Evolutionary conservation across 2,888 invertebrate species (phyloP).

Genomic region (Elgonia sp.): DNA sequence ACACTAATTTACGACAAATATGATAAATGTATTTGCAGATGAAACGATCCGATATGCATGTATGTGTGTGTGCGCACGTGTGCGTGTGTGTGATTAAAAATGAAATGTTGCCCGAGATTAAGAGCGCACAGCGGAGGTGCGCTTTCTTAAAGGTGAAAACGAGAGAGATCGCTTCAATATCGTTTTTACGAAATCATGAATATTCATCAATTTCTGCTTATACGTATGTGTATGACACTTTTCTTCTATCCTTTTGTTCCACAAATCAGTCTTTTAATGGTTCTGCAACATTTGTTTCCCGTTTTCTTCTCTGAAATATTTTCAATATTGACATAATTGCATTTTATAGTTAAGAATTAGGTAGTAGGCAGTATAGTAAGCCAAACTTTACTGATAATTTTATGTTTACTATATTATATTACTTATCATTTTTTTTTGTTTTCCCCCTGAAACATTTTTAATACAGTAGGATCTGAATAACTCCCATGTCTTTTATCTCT

Average conservation of each 20-base stretch:
- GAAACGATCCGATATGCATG: constrained; percentile 58
- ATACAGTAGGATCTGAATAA: too few species aligned
- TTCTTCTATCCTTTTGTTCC: not conserved
- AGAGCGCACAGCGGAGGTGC: constrained; percentile 59
- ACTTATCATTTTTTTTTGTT: too few species aligned
- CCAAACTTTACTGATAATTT: too few species aligned
- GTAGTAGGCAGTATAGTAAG: too few species aligned
- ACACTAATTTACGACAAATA: constrained; percentile 72
- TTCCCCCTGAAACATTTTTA: too few species aligned
- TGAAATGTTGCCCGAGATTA: constrained; percentile 66
- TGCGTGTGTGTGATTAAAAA: constrained; percentile 63
- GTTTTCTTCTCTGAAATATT: too few species aligned
- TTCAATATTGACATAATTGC: too few species aligned
- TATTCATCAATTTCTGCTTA: constrained; percentile 53
- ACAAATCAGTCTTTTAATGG: not conserved
- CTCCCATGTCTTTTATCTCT: too few species aligned
- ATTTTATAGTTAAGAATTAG: too few species aligned
- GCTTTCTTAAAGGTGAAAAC: constrained; percentile 72
- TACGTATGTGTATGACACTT: not conserved
- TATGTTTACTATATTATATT: too few species aligned
- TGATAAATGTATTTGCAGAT: constrained; percentile 72
- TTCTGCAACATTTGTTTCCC: not conserved
- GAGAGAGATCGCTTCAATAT: constrained; percentile 57
- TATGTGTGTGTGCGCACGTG: constrained; percentile 10
- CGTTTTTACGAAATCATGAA: constrained; percentile 68